Evolutionary conservation across 2,113 vertebrate genomes (phyloP).

Genomic region (Aspidoscelis tigris): DNA sequence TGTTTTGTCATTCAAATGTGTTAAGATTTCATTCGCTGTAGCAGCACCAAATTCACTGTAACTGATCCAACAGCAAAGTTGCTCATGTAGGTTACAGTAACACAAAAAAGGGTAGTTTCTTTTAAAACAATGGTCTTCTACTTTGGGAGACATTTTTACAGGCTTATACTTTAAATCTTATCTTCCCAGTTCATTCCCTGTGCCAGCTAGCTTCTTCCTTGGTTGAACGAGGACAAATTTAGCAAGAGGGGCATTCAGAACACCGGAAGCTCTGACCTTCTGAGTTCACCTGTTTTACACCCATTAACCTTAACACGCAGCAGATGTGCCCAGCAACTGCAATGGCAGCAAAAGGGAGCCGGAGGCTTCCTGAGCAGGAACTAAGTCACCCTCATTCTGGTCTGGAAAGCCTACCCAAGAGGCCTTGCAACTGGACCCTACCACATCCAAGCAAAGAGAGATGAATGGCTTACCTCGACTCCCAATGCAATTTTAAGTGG

Average conservation of each 20-base stretch:
- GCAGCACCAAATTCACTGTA: not conserved
- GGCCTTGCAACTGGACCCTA: slow-evolving; percentile 1
- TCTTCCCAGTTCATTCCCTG: not conserved
- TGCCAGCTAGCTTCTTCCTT: not conserved
- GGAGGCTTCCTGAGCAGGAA: not conserved
- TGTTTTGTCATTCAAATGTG: not conserved
- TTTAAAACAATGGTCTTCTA: no score
- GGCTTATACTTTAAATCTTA: not conserved
- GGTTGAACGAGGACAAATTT: not conserved
- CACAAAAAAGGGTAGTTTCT: no score
- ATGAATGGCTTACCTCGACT: not conserved
- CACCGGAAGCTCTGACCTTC: not conserved
- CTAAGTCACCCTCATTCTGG: no score
- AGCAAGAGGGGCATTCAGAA: not conserved
- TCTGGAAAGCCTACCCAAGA: not conserved
- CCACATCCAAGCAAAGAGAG: not conserved
- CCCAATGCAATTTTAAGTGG: not conserved
- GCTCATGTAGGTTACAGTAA: not conserved
- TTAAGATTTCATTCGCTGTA: not conserved
- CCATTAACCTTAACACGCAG: not conserved
- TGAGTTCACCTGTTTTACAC: not conserved
- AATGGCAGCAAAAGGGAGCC: not conserved
- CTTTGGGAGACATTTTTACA: not conserved
- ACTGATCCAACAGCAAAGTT: not conserved
- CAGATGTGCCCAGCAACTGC: not conserved